Evolutionary conservation across 2,888 invertebrate species (phyloP), one percentile per base, ranked within the genome.

Genomic region (Drosophila yooni): DNA sequence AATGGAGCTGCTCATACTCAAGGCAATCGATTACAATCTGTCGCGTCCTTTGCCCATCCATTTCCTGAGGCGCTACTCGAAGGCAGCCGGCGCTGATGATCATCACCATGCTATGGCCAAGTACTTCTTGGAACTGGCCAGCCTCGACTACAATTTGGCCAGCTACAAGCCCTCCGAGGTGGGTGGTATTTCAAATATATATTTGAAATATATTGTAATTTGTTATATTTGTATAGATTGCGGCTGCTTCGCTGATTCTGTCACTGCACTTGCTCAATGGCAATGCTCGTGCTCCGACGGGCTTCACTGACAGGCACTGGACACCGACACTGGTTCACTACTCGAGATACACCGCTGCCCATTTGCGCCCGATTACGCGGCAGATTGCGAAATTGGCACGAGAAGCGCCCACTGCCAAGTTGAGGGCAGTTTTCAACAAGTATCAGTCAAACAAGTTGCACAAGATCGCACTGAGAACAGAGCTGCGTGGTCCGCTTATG

Each of bases 1-100:
- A 74, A 98, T 98, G 95, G 99, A 99, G 94, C 93, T 95, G 72
- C 94, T 95, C 15, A 97, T 99, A 38, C 94, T 98, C 74, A 94
- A 92, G 76, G 95, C 95, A 31, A 94, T 99, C 29, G 95, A 96
- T 66, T 99, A 96, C 92, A 95, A 96, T 81, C 94, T 99, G 63
- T 97, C 98, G 10, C 95, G 97, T 81, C 99, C 99, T 0, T 94
- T 98, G 69, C 96, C 98, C 0, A 94, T 99, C 46, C 97, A 97
- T 89, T 99, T 99, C 91, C 94, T 99, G 50, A 94, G 99, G 74
- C 95, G 99, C 94, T 96, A 94, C 88, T 95, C 95, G 52, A 95
- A 95, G 93, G 93, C 93, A 88, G 94, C 95, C 13, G 94, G 94
- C 0, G 94, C 94, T 53, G 92, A 92, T 63, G 97, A 96, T 57